These are phyloP conservation scores for Apotomis betuletana DNA, from an alignment of 2,888 invertebrate genomes.

Conservation along the genomic window DNA sequence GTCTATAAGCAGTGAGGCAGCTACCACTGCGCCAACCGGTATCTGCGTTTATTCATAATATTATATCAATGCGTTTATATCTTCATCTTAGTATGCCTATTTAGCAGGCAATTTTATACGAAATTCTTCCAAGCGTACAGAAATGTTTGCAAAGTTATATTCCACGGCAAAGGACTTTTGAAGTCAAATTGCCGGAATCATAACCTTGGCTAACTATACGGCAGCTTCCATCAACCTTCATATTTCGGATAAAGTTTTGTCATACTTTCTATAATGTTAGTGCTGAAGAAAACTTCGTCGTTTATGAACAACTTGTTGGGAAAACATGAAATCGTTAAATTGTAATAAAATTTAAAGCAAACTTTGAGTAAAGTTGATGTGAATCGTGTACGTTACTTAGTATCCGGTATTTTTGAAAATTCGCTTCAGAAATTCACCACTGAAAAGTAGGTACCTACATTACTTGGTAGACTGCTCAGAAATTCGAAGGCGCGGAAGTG, in stretches of 20 bases:
- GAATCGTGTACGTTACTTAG: background rate
- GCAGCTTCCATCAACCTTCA: conserved; percentile 8
- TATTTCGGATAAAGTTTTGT: conserved; percentile 14
- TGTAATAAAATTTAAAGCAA: background rate
- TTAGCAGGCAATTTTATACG: background rate
- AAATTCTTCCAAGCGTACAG: conserved; percentile 23
- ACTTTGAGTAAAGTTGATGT: background rate
- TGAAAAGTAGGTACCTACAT: conserved; percentile 16
- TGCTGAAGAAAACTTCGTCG: background rate
- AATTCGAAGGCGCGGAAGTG: conserved; percentile 50
- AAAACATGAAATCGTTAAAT: background rate
- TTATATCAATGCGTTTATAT: too few species aligned
- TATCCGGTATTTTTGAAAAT: conserved; percentile 15
- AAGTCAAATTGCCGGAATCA: conserved; percentile 32
- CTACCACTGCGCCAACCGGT: too few species aligned
- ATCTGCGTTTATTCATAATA: too few species aligned
- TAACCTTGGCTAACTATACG: conserved; percentile 27
- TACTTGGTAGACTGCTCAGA: conserved; percentile 19
- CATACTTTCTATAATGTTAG: conserved; percentile 5
- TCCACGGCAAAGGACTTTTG: conserved; percentile 12
- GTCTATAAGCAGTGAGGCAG: too few species aligned
- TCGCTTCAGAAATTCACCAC: conserved; percentile 30
- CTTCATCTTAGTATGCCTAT: too few species aligned
- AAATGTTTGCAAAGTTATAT: conserved; percentile 25
- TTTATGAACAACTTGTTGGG: background rate